Conservation (phyloP, 2,113 vertebrate genomes). For the Steatornis caripensis region DNA sequence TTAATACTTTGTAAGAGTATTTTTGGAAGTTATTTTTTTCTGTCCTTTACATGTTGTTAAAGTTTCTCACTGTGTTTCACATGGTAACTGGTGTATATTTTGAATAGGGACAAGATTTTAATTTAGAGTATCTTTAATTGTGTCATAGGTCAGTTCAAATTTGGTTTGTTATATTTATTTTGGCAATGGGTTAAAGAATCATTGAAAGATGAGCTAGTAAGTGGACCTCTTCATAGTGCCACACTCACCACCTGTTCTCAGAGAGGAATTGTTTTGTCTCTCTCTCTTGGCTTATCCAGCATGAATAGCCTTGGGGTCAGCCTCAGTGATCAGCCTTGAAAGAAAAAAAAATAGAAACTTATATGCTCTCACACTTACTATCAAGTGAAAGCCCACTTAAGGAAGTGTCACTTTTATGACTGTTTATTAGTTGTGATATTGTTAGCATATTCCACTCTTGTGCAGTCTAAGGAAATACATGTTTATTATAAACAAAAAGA, state of each 20-base stretch:
- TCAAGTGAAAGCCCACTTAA: neutral
- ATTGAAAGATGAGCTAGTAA: neutral
- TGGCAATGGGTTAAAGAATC: neutral
- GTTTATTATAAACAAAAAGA: neutral
- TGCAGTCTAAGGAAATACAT: neutral
- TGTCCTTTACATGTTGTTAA: neutral
- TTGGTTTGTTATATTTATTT: neutral
- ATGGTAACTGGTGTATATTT: neutral
- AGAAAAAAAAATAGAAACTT: neutral
- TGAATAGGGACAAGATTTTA: neutral
- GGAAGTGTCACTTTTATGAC: neutral
- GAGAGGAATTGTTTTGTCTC: too few relatives aligned
- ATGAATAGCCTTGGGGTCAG: neutral
- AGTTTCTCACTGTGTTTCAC: neutral
- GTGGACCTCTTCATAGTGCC: neutral
- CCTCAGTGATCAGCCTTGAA: neutral
- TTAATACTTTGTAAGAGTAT: neutral
- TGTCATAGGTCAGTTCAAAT: neutral
- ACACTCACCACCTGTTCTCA: rapidly evolving
- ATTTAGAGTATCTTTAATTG: neutral
- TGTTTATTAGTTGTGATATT: neutral
- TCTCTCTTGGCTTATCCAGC: neutral
- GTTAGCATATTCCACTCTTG: neutral
- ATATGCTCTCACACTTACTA: neutral
- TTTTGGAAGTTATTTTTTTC: neutral